Evolutionary conservation across 2,113 vertebrate species (phyloP), one percentile per base, ranked within the genome.

Genomic region (Orientallactaga bullata): DNA sequence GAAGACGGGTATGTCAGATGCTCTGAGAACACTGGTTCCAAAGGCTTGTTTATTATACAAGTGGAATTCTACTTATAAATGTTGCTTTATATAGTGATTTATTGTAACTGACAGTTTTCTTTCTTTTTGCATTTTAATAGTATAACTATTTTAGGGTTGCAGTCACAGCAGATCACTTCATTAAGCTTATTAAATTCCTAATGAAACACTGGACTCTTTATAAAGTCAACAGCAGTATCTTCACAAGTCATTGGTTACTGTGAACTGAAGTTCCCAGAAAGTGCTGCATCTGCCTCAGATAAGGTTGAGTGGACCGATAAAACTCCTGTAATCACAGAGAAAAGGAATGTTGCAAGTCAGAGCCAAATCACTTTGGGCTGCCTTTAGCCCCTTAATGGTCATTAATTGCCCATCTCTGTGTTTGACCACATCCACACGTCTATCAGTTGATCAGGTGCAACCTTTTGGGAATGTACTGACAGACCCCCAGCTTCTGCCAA

Each of bases 141-240:
- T 81, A 69, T 77, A 65, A 80, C n/a, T n/a, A 85, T 51, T 32
- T 71, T 82, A 37, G 30, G 17, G 85, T 10, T 42, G 60, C 81
- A 85, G 11, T 77, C 47, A 90, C 63, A 90, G 35, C 2, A 74
- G 28, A 73, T 74, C 58, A 47, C 68, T 47, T 82, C 61, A 51
- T 63, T 51, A 82, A 47, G 65, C 61, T 94, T 32, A 65, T 95
- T 92, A 88, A 89, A 80, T 74, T 65, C 32, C 23, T 85, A 92
- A 92, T 78, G 77, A 88, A 95, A 88, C 63, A 26, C 42, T 32
- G 84, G 9, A 60, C 35, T 65, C 51, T 84, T 69, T 32, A 66
- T 28, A 37, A 3, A 85, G 42, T 66, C 90, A 80, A 77, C 30
- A 84, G 12, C 20, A 61, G 42, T 42, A 66, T 60, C 35, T 83